Evolutionary conservation across 2,113 vertebrate genomes (phyloP).

Genomic region (Aix galericulata): DNA sequence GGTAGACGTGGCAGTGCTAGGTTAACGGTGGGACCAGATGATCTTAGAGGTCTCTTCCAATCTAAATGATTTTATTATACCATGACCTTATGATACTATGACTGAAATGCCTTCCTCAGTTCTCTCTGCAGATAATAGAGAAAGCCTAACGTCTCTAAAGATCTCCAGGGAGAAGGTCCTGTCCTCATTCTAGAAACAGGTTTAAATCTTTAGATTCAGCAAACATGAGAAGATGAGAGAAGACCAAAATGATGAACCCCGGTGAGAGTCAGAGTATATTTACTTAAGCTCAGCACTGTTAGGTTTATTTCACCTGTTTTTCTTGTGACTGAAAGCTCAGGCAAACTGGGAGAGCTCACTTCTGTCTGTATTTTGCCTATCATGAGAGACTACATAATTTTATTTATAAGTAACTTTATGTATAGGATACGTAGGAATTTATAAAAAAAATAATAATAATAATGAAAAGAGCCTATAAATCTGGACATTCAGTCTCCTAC

Average conservation of each 20-base stretch:
- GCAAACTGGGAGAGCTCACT: background rate
- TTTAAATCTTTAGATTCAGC: background rate
- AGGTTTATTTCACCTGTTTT: background rate
- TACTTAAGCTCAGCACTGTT: background rate
- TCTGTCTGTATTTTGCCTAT: background rate
- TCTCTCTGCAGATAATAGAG: background rate
- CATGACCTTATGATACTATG: too few relatives aligned
- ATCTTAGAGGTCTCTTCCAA: too few relatives aligned
- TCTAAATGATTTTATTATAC: too few relatives aligned
- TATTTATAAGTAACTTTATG: background rate
- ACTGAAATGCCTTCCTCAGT: background rate
- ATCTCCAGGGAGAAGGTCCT: background rate
- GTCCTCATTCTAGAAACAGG: background rate
- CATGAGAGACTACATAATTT: background rate
- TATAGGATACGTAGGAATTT: background rate
- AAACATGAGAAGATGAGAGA: background rate
- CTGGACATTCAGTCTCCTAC: background rate
- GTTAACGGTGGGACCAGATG: too few relatives aligned
- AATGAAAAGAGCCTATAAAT: background rate
- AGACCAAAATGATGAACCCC: background rate
- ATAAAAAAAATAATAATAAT: background rate
- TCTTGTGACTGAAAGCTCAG: background rate
- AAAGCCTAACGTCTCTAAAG: background rate
- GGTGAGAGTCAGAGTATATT: background rate
- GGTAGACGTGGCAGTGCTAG: too few relatives aligned